Conservation (phyloP, 2,797 vertebrate species). For the Sebastes cheni region DNA sequence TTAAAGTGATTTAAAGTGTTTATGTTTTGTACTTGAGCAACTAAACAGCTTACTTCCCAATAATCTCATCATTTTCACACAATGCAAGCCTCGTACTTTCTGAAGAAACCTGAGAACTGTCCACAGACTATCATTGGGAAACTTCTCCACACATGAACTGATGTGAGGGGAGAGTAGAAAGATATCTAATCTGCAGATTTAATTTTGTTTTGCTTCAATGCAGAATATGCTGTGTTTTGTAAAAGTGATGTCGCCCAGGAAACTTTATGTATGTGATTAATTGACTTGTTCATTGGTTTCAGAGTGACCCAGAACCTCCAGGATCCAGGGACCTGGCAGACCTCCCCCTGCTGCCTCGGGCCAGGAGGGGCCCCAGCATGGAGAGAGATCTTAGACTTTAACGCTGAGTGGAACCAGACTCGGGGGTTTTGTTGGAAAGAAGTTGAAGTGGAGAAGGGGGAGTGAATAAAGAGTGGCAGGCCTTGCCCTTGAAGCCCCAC, state of each 20-base stretch:
- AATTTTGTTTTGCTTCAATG: neutral
- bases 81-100: neutral
- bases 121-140: neutral
- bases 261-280: conserved; percentile 23
- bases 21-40: neutral
- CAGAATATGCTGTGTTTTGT: neutral
- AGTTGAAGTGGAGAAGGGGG: conserved; percentile 61
- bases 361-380: conserved; percentile 61
- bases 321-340: conserved; percentile 30
- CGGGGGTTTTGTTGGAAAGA: conserved; percentile 63
- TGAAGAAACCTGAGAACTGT: neutral
- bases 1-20: neutral
- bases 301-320: conserved; percentile 32
- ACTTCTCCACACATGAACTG: neutral
- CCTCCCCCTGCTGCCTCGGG: conserved; percentile 51
- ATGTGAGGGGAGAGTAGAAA: neutral
- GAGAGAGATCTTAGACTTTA: conserved; percentile 62
- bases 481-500: conserved; percentile 63
- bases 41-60: neutral
- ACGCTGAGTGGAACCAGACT: conserved; percentile 82
- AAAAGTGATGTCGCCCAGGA: neutral
- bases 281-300: conserved; percentile 21
- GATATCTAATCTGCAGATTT: neutral
- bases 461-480: conserved; percentile 67
- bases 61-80: neutral